Evolutionary conservation across 53 echinoderm and acorn worm genomes (phyloP).

Genomic region (Zoroaster sp.): DNA sequence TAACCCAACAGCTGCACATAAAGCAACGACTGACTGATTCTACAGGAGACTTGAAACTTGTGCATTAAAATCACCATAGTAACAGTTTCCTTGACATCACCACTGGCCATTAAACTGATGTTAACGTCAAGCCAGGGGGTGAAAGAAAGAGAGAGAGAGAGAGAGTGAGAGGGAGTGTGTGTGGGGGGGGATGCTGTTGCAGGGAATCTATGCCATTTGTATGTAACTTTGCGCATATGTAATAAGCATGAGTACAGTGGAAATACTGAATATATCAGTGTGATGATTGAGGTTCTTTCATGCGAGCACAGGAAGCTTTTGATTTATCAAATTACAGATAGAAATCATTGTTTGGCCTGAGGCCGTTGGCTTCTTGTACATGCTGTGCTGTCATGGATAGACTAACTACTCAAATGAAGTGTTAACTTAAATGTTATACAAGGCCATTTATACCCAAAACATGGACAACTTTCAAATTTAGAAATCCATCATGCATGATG

Average conservation of each 20-base stretch:
- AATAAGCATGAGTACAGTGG: background rate
- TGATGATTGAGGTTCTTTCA: background rate
- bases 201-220: no score
- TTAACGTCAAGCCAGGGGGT: background rate
- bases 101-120: background rate
- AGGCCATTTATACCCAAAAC: no score
- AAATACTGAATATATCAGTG: background rate
- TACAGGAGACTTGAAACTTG: background rate
- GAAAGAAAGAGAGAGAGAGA: background rate
- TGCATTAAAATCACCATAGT: constrained; percentile 31
- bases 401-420: no score
- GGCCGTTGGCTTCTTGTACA: no score
- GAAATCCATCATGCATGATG: no score
- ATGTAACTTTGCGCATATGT: background rate
- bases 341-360: no score
- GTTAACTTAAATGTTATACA: no score
- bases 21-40: background rate
- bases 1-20: background rate
- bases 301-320: background rate
- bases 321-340: background rate
- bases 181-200: no score
- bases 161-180: background rate
- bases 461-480: no score
- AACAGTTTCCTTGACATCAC: constrained; percentile 11
- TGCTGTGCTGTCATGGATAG: no score